Conservation (phyloP, 2,113 vertebrate species). For the Periophthalmus modestus region DNA sequence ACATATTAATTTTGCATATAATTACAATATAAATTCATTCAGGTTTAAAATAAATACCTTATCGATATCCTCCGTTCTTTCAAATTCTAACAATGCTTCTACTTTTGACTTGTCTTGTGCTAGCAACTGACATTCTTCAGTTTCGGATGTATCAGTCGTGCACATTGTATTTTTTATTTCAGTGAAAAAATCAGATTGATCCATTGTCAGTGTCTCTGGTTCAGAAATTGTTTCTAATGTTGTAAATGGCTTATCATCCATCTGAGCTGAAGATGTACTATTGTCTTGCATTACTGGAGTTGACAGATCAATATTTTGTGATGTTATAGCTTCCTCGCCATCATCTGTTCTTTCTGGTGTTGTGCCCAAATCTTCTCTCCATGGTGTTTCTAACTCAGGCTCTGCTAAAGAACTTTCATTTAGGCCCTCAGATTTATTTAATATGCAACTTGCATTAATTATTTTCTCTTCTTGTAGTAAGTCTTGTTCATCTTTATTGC, state of each 20-base stretch:
- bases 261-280: neutral
- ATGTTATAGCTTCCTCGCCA: neutral
- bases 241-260: neutral
- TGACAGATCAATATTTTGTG: neutral
- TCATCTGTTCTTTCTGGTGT: neutral
- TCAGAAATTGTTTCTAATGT: neutral
- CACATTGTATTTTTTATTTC: constrained; percentile 14
- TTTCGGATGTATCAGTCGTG: neutral
- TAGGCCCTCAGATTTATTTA: constrained; percentile 4
- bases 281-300: neutral
- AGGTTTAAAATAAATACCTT: constrained; percentile 40
- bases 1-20: neutral
- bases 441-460: constrained; percentile 12
- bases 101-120: constrained; percentile 7
- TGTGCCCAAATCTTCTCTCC: constrained; percentile 6
- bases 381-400: neutral
- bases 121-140: neutral
- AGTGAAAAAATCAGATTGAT: constrained; percentile 5
- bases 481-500: constrained; percentile 20
- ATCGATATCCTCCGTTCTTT: constrained; percentile 10
- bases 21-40: neutral
- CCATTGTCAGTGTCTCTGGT: neutral
- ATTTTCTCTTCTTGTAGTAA: neutral
- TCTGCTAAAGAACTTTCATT: constrained; percentile 1
- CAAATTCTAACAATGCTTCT: neutral